Conservation (phyloP, 2,888 invertebrate genomes). For the Phengaris arion region DNA sequence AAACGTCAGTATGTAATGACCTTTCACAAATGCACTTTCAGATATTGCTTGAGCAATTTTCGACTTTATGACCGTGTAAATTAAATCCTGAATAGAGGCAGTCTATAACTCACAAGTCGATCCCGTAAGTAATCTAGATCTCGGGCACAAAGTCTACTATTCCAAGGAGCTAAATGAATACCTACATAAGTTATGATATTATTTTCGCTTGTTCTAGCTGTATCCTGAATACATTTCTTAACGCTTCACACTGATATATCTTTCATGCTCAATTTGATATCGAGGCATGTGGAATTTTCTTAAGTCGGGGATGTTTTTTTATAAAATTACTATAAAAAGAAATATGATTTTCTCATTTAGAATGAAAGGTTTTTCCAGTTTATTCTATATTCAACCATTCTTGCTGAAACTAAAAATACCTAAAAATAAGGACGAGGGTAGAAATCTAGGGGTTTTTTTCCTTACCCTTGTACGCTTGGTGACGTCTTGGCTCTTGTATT, state of each 20-base stretch:
- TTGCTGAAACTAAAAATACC: too few species aligned
- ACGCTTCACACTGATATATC: not conserved
- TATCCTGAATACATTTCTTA: not conserved
- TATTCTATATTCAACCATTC: too few species aligned
- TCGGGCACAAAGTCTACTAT: not conserved
- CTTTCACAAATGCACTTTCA: not conserved
- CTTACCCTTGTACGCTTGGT: too few species aligned
- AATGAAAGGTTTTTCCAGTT: too few species aligned
- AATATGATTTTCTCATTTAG: not conserved
- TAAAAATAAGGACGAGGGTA: too few species aligned
- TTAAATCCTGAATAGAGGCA: not conserved
- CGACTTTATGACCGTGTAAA: not conserved
- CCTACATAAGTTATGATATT: not conserved
- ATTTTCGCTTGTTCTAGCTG: constrained; percentile 6
- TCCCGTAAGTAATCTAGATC: constrained; percentile 4
- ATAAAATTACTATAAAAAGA: not conserved
- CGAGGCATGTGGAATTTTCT: not conserved
- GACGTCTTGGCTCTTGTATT: too few species aligned
- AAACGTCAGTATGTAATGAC: not conserved
- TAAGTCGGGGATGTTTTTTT: not conserved
- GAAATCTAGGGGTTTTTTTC: too few species aligned
- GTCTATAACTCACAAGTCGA: not conserved
- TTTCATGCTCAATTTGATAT: constrained; percentile 7
- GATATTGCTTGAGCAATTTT: not conserved
- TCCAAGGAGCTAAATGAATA: not conserved